Evolutionary conservation across 2,888 invertebrate genomes (phyloP), one percentile per base, ranked within the genome.

Genomic region (Eupithecia dodoneata): DNA sequence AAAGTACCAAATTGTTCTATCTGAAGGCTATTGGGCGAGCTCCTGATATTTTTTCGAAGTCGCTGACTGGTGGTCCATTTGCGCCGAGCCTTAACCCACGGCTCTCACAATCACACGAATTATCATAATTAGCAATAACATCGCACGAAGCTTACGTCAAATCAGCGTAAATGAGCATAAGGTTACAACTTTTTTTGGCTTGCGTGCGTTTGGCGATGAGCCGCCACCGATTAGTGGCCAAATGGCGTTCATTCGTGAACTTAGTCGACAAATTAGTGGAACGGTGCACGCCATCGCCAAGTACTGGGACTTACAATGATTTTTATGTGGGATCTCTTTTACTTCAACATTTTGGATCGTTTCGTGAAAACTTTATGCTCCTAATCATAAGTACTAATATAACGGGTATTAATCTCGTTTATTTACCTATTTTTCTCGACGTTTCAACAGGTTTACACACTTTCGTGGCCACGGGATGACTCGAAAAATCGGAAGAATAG

Each of bases 111-210:
- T 77, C 74, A 74, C 72, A 69, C 52, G 87, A 91, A 94, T 94
- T 94, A 93, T 88, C 88, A 89, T 94, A 93, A 94, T 94, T 89
- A 93, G 92, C 87, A 91, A 91, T 92, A 90, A 89, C 90, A 92
- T 92, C 90, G 92, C 92, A 92, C 91, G 93, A 92, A 92, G 92
- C 93, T 91, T 91, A 91, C 90, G 88, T 92, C 90, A 89, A 90
- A 91, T 91, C 91, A 83, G 85, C 86, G 90, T 89, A 89, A 91
- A 90, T 87, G 88, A 88, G 71, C 72, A 87, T 88, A 85, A 74
- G 85, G 77, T 87, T 86, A 88, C 88, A 81, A 83, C 86, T 86
- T 90, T 90, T 87, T 86, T 88, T 88, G 90, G 92, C 90, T 93
- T 91, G 85, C 85, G 85, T 82, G 86, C 85, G 84, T 89, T 91